Percentiles rank a stretch among this genome's conserved stretches.
Conservation (phyloP, 1,140 invertebrate genomes). For the Drosophila albomicans region DNA sequence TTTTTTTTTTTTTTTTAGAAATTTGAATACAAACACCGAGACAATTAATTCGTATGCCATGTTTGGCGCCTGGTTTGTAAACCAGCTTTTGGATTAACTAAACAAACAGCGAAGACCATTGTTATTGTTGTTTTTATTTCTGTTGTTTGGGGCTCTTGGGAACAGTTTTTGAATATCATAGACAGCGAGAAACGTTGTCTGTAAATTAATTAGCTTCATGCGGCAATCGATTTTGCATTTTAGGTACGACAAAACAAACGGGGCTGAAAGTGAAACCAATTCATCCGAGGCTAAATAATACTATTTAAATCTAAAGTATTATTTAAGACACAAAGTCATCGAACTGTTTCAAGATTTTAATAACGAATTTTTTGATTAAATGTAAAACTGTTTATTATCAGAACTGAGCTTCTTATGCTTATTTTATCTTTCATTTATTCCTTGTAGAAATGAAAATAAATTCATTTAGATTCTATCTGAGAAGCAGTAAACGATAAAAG, state of each 20-base stretch:
- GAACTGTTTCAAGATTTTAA: background rate
- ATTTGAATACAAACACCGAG: slow-evolving; percentile 69
- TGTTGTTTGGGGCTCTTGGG: slow-evolving; percentile 34
- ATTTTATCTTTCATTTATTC: background rate
- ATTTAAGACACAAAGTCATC: slow-evolving; percentile 1
- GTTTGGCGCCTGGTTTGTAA: slow-evolving; percentile 73
- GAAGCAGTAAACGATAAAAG: background rate
- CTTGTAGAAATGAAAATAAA: background rate
- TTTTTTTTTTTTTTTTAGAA: slow-evolving; percentile 43
- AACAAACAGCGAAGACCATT: slow-evolving; percentile 58
- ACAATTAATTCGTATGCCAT: slow-evolving; percentile 77
- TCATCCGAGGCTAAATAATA: background rate
- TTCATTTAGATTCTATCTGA: background rate
- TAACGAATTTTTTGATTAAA: background rate
- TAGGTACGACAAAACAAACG: slow-evolving; percentile 9
- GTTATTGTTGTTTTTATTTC: slow-evolving; percentile 24
- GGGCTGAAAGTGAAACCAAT: slow-evolving; percentile 18
- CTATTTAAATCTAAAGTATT: background rate
- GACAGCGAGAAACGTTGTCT: slow-evolving; percentile 39
- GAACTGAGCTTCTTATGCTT: background rate
- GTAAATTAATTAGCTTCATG: slow-evolving; percentile 45
- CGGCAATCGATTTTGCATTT: slow-evolving; percentile 14
- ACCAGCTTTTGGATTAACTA: slow-evolving; percentile 70
- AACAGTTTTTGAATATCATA: slow-evolving; percentile 35
- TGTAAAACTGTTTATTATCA: background rate